Conservation (phyloP, 2,797 vertebrate species). For the Phrynocephalus guinanensis region DNA sequence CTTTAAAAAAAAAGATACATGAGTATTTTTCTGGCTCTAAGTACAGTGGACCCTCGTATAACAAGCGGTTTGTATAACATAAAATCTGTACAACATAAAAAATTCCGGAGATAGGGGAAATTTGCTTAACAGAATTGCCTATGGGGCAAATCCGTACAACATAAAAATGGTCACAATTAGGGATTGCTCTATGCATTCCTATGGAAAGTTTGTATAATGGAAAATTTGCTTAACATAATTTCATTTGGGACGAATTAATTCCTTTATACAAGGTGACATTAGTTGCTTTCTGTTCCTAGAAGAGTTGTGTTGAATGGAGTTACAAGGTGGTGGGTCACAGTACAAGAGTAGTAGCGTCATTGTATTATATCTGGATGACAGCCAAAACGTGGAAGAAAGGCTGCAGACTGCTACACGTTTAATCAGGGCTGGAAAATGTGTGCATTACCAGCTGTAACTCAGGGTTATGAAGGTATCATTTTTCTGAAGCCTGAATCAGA, state of each 20-base stretch:
- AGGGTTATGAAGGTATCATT: slow-evolving; percentile 33
- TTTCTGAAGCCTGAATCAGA: slow-evolving; percentile 25
- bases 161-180: too few relatives aligned
- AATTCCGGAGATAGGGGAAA: too few relatives aligned
- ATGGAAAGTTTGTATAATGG: too few relatives aligned
- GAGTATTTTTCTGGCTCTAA: background rate
- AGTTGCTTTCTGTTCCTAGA: background rate
- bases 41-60: too few relatives aligned
- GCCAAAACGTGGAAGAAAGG: background rate
- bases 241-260: too few relatives aligned
- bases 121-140: too few relatives aligned
- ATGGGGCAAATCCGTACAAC: too few relatives aligned
- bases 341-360: slow-evolving; percentile 14
- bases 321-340: background rate
- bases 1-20: background rate
- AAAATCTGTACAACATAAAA: too few relatives aligned
- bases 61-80: too few relatives aligned
- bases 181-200: too few relatives aligned
- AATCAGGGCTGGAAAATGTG: slow-evolving; percentile 16
- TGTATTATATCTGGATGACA: slow-evolving; percentile 22
- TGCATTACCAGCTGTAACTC: slow-evolving; percentile 38
- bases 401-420: background rate
- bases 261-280: too few relatives aligned
- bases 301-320: background rate
- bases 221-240: too few relatives aligned